These are phyloP conservation scores for Hoplias malabaricus DNA, from an alignment of 2,113 vertebrate genomes.

Conservation along the genomic window DNA sequence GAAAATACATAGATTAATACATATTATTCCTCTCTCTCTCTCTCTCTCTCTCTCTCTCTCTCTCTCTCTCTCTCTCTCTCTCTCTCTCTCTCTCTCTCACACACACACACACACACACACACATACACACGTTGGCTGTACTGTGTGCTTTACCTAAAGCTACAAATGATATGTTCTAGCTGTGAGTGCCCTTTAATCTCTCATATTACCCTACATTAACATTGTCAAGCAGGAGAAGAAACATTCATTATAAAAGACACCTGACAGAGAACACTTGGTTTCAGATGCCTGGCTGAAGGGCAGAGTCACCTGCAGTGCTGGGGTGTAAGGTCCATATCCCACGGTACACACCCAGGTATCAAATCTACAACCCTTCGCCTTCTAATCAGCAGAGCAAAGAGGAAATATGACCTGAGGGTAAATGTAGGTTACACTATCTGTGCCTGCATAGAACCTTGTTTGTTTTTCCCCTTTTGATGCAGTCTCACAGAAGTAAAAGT, in stretches of 20 bases:
- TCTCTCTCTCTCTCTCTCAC: neutral
- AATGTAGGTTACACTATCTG: constrained; percentile 20
- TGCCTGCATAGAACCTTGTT: neutral
- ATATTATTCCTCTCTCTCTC: neutral
- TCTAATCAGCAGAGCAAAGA: neutral
- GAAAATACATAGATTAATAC: neutral
- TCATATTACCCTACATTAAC: neutral
- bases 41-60: neutral
- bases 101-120: neutral
- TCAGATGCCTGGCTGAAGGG: neutral
- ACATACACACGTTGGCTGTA: too few relatives aligned
- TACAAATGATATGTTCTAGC: neutral
- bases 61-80: neutral
- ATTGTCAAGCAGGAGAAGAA: neutral
- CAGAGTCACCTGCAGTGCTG: neutral
- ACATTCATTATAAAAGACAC: too few relatives aligned
- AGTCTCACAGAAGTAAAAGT: neutral
- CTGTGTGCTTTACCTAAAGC: too few relatives aligned
- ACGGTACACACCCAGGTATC: neutral
- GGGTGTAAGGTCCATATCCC: neutral
- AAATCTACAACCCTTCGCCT: neutral
- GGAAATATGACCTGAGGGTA: neutral
- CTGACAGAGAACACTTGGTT: too few relatives aligned
- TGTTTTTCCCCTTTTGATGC: constrained; percentile 3
- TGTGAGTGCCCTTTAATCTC: neutral